phyloP scores from a whole-genome alignment of 2,113 vertebrate species.

The Percina caprodes region DNA sequence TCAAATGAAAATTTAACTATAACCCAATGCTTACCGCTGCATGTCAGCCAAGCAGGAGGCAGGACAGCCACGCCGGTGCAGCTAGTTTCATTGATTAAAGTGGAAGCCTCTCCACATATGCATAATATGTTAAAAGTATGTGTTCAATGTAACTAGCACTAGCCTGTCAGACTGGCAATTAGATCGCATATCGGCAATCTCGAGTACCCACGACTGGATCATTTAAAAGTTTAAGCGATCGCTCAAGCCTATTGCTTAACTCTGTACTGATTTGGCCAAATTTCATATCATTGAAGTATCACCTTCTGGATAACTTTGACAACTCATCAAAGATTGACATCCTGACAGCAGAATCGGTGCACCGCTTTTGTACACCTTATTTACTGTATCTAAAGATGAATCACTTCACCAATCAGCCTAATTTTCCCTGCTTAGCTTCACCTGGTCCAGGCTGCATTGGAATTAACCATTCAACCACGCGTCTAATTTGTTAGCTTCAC shows the following conservation, averaged over 20 bases:
- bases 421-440: neutral
- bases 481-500: neutral
- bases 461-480: neutral
- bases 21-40: no score
- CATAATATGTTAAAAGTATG: no score
- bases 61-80: no score
- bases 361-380: neutral
- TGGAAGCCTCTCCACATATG: no score
- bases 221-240: no score
- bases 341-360: conserved; percentile 2
- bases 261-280: neutral
- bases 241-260: neutral
- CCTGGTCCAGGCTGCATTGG: neutral
- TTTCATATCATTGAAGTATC: neutral
- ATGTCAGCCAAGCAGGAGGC: no score
- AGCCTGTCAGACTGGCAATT: no score
- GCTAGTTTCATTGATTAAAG: no score
- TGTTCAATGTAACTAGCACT: no score
- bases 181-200: no score
- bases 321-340: neutral
- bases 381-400: conserved; percentile 1
- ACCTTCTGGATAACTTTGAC: neutral
- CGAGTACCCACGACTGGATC: no score
- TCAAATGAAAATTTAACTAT: no score
- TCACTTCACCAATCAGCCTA: neutral